Evolutionary conservation across 2,113 vertebrate species (phyloP), one percentile per base, ranked within the genome.

Genomic region (Bagarius yarrelli): DNA sequence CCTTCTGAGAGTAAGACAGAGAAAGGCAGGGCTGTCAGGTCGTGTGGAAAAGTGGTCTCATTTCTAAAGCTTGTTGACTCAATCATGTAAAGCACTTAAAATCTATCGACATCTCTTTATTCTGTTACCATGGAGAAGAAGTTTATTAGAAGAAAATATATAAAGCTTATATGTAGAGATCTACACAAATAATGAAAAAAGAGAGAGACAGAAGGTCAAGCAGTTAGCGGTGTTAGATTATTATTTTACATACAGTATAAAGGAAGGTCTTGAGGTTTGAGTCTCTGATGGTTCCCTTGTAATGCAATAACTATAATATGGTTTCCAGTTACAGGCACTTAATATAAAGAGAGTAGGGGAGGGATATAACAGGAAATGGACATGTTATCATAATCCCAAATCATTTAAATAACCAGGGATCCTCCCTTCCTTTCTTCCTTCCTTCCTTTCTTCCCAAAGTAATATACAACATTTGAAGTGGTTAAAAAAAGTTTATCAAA

Each of bases 51-150:
- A n/a, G n/a, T n/a, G n/a, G n/a, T n/a, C n/a, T n/a, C 12, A 36
- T 53, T 78, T 66, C 76, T 44, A 44, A 44, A 32, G 72, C 47
- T 52, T 50, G 78, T 53, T 84, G 83, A 84, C 66, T 84, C 53
- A 60, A 60, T 59, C 56, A 67, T 56, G 56, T 59, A n/a, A 32
- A 77, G 75, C 75, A 75, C 61, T 73, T 82, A 52, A 82, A 44
- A 5, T 36, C 50, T 18, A 61, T 71, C 66, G 67, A 74, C 55
- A 36, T 67, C 69, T 74, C 56, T 72, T 25, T 18, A 36, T 78
- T 32, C 73, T 34, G 67, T 83, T 88, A 83, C 85, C 79, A 83
- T 87, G 52, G 83, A 75, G 80, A 83, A 59, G 80, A 81, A 74
- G 78, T 75, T 59, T 83, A n/a, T 12, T 44, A n/a, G 50, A 16